Evolutionary conservation across 2,113 vertebrate species (phyloP).

Genomic region (Lophotis ruficrista): DNA sequence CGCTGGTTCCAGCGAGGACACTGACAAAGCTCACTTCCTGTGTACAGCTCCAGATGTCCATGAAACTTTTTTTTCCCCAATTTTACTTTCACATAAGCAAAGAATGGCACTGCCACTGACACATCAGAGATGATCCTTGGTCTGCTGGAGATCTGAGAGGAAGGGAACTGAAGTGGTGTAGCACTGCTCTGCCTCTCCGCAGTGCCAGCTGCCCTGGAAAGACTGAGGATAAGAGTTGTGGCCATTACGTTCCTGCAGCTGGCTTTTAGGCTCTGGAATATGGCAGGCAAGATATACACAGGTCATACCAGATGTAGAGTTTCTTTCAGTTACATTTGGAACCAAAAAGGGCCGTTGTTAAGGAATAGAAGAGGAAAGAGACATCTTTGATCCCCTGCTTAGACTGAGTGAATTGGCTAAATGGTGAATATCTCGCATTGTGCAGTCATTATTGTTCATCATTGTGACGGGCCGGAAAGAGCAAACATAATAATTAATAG

Average conservation of each 20-base stretch:
- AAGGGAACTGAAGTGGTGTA: background rate
- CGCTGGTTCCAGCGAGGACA: background rate
- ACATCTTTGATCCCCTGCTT: slow-evolving; percentile 35
- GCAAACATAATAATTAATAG: slow-evolving; percentile 46
- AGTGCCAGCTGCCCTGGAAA: background rate
- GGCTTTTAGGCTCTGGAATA: background rate
- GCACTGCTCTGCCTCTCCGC: background rate
- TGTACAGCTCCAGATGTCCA: background rate
- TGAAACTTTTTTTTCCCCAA: background rate
- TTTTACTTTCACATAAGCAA: background rate
- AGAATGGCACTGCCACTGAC: background rate
- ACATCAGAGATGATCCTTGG: background rate
- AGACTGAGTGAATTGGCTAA: slow-evolving; percentile 18
- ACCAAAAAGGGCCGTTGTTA: background rate
- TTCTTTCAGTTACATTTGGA: background rate
- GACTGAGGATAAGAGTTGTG: background rate
- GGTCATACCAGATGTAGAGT: background rate
- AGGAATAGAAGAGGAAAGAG: background rate
- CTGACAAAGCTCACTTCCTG: background rate
- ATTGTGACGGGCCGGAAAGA: slow-evolving; percentile 17
- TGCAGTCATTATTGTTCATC: slow-evolving; percentile 25
- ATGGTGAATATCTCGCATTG: background rate
- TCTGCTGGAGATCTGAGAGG: background rate
- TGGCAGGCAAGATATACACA: background rate
- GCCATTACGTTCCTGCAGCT: background rate